Conservation (phyloP, 2,113 vertebrate species). For the Psephotus haematonotus region DNA sequence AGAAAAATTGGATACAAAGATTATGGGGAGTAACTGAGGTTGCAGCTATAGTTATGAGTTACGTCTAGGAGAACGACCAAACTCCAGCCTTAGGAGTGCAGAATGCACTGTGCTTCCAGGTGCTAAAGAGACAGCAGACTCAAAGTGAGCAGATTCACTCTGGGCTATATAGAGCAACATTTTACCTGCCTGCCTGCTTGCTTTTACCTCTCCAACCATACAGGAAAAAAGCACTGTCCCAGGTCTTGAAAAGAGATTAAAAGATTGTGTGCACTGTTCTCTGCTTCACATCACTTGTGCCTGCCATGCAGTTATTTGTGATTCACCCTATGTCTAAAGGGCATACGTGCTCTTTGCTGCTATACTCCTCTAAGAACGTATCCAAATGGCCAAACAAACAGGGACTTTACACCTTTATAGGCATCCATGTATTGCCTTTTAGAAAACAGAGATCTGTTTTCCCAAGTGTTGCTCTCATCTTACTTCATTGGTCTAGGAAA, state of each 20-base stretch:
- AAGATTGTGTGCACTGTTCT: accelerated
- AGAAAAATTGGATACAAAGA: not conserved
- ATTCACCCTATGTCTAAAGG: not conserved
- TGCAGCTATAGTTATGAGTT: not conserved
- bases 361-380: not conserved
- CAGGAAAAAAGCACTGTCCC: not conserved
- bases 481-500: not conserved
- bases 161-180: not conserved
- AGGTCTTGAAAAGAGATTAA: not conserved
- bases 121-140: not conserved
- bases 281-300: not conserved
- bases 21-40: not conserved
- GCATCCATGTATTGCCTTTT: not conserved
- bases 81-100: accelerated
- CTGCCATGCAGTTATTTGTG: not conserved
- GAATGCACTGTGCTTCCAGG: not conserved
- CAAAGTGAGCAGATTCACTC: not conserved
- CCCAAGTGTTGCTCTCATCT: not conserved
- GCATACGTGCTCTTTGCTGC: accelerated
- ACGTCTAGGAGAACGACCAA: not conserved
- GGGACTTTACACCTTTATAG: accelerated
- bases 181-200: not conserved
- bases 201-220: not conserved
- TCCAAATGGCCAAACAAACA: not conserved
- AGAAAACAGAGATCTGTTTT: not conserved